Percentiles rank a stretch among this genome's conserved stretches.
These are phyloP conservation scores for Gryon sp. DNA, from an alignment of 1,140 invertebrate genomes.

Conservation along the genomic window DNA sequence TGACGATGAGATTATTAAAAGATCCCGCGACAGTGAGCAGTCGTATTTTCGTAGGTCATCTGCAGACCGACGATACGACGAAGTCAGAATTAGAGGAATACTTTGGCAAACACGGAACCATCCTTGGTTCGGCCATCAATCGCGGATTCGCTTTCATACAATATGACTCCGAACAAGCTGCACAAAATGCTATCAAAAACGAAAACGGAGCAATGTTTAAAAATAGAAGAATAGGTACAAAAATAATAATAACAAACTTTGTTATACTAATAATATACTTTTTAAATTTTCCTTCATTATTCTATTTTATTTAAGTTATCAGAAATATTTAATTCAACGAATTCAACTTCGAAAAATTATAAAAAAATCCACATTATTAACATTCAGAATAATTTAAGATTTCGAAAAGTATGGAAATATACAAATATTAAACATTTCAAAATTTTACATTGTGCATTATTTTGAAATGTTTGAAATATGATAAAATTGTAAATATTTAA, in stretches of 20 bases:
- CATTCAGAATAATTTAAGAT: not conserved
- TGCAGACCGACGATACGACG: slow-evolving; percentile 83
- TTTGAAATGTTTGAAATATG: too few relatives aligned
- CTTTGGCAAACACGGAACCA: slow-evolving; percentile 86
- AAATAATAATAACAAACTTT: not conserved
- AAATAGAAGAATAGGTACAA: slow-evolving; percentile 81
- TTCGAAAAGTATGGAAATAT: too few relatives aligned
- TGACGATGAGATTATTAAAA: slow-evolving; percentile 80
- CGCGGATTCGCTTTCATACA: slow-evolving; percentile 92
- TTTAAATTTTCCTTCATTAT: too few relatives aligned
- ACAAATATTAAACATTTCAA: too few relatives aligned
- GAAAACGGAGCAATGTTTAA: slow-evolving; percentile 86
- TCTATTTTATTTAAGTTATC: slow-evolving; percentile 7
- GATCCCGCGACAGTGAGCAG: slow-evolving; percentile 85
- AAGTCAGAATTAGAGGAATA: slow-evolving; percentile 86
- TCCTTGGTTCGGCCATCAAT: slow-evolving; percentile 86
- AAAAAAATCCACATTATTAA: too few relatives aligned
- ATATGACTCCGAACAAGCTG: slow-evolving; percentile 87
- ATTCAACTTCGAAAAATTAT: too few relatives aligned
- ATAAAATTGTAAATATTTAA: too few relatives aligned
- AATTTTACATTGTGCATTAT: too few relatives aligned
- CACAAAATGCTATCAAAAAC: slow-evolving; percentile 85
- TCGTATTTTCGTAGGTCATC: slow-evolving; percentile 88
- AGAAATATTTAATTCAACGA: too few relatives aligned
- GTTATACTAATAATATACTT: not conserved